These are phyloP conservation scores for Garrulus glandarius DNA, from an alignment of 2,797 vertebrate genomes.

Conservation along the genomic window DNA sequence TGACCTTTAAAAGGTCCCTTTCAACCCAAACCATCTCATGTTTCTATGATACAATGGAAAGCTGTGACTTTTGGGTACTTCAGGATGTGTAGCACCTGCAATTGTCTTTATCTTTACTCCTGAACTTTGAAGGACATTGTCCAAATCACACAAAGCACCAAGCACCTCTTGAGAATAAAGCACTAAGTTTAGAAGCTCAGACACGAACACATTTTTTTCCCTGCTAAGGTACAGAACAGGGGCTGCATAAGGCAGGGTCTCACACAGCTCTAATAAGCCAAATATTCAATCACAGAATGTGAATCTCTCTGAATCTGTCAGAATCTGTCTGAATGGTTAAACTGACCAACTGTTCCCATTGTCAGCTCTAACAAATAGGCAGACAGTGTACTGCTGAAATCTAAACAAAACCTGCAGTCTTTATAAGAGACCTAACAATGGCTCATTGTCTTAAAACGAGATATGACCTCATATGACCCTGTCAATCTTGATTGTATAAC, in stretches of 20 bases:
- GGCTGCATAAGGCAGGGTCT: not conserved
- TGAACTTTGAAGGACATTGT: not conserved
- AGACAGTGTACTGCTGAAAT: constrained; percentile 63
- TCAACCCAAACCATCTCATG: not conserved
- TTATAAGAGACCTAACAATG: constrained; percentile 54
- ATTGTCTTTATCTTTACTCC: not conserved
- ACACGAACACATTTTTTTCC: not conserved
- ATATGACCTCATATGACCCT: constrained; percentile 61
- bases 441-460: constrained; percentile 65
- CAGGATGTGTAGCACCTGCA: not conserved
- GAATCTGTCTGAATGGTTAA: constrained; percentile 32
- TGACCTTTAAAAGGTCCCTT: not conserved
- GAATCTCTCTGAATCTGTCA: not conserved
- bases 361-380: constrained; percentile 56
- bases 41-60: not conserved
- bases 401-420: constrained; percentile 68
- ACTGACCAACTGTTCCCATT: constrained; percentile 43
- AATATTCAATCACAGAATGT: not conserved
- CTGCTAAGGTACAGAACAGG: not conserved
- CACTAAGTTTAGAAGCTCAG: not conserved
- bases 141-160: not conserved
- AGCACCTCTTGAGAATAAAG: not conserved
- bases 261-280: not conserved
- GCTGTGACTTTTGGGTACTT: not conserved
- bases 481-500: constrained; percentile 52